Base-by-base conservation (phyloP, 2,888 invertebrate genomes). In the Synergus laeviventris region DNA sequence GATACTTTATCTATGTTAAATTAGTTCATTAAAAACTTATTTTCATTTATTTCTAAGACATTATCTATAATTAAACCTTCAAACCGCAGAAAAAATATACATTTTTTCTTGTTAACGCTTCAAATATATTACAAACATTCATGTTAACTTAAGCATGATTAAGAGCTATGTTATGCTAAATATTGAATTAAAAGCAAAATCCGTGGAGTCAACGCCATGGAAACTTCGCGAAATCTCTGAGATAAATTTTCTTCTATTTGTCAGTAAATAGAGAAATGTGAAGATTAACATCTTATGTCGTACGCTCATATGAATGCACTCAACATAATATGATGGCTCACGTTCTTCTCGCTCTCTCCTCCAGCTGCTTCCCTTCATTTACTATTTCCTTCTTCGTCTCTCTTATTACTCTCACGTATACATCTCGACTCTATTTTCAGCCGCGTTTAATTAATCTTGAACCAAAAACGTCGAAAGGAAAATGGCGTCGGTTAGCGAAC, bases 391-490 rank as follows among this genome's bases (percentile, higher is more conserved):
- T 62, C 36, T 62, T 38, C 39, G 21, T 36, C 73, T 42, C 66
- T 62, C 74, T 64, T 74, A 54, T 18, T 75, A 56, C 74, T 74
- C 74, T 77, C 78, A 74, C 39, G 36, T 7, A 61, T 59, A 64
- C 60, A 73, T 60, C 80, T 73, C 75, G 76, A 62, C 82, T 86
- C 89, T 89, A 89, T 89, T 89, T 89, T 83, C 87, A 88, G 89
- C 81, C 85, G 84, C 83, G 82, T 87, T 88, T 88, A 88, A 89
- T 89, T 89, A 88, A 89, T 89, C 89, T 89, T 87, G 85, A 86
- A 86, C 86, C 85, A 84, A 89, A 89, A 88, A 88, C 84, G 87
- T 87, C 84, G 84, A 83, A 84, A 76, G 62, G 82, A 82, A 85
- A 88, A 86, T 85, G 85, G 84, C 85, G 81, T 59, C 70, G 74